A percentile compares a stretch with the other conserved stretches of the same genome.
Conservation (phyloP, 1,140 invertebrate species). For the Drosophila sturtevanti region DNA sequence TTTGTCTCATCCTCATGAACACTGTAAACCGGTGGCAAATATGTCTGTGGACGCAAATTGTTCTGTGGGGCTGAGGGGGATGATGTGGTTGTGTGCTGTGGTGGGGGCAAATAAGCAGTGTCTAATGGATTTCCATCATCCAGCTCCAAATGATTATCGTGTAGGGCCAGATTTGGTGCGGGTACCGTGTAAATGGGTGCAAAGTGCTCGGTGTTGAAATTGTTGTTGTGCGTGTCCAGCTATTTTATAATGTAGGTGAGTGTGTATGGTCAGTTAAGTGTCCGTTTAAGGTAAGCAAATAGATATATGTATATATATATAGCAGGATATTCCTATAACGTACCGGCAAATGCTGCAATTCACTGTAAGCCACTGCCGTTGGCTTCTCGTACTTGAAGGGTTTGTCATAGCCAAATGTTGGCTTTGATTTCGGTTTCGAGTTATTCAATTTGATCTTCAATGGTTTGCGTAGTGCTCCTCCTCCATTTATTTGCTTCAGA, state of each 20-base stretch:
- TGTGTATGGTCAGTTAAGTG: slow-evolving; percentile 28
- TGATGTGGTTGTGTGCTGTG: slow-evolving; percentile 25
- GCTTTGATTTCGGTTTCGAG: slow-evolving; percentile 62
- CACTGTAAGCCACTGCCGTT: slow-evolving; percentile 54
- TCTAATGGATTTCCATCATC: slow-evolving; percentile 48
- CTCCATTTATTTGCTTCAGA: slow-evolving; percentile 40
- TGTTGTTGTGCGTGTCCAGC: slow-evolving; percentile 67
- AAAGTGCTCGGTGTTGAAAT: slow-evolving; percentile 77
- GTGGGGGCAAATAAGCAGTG: slow-evolving; percentile 59
- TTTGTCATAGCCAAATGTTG: slow-evolving; percentile 69
- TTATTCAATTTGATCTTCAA: slow-evolving; percentile 74
- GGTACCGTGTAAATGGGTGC: slow-evolving; percentile 92
- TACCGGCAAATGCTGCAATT: slow-evolving; percentile 72
- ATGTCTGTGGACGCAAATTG: slow-evolving; percentile 48
- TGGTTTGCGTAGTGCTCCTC: slow-evolving; percentile 55
- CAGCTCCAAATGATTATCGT: slow-evolving; percentile 70
- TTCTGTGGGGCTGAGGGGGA: slow-evolving; percentile 29
- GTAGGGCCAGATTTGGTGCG: slow-evolving; percentile 86
- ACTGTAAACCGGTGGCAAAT: slow-evolving; percentile 80
- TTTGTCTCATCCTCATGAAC: slow-evolving; percentile 83
- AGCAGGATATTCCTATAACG: no score
- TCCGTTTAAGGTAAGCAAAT: background rate
- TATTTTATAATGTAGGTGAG: slow-evolving; percentile 46
- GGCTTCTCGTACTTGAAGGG: slow-evolving; percentile 78
- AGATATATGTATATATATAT: background rate